Evolutionary conservation across 2,113 vertebrate species (phyloP), one percentile per base, ranked within the genome.

Genomic region (Atrichornis clamosus): DNA sequence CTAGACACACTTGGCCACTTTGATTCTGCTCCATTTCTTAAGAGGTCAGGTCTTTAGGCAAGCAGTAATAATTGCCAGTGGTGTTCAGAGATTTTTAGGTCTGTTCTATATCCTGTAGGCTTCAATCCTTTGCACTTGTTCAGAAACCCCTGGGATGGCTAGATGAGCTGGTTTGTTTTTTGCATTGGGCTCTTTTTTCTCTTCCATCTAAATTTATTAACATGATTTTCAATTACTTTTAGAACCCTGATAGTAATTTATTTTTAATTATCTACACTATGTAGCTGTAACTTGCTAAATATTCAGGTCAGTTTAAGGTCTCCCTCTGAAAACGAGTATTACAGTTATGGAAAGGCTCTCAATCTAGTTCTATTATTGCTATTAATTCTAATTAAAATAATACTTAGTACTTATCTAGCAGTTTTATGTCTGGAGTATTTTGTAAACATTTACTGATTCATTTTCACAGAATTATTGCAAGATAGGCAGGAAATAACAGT

Each of bases 221-320:
- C 60, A 72, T 75, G 64, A 78, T 92, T 96, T 97, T 95, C 96
- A 95, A 95, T 93, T 93, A 90, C 86, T 96, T 96, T 94, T 92
- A 97, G 79, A 94, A 56, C 35, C 41, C 49, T 75, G 85, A 56
- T 70, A 92, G 76, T 92, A 97, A 96, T 95, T 97, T 96, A 93
- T 90, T 92, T 96, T 90, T 95, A 92, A 97, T 96, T 96, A 95
- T 92, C 86, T 95, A 78, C 49, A 78, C 73, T 93, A 42, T 75
- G 88, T 96, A 96, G 73, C 56, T 81, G 79, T 86, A 95, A 89
- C 93, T 92, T 93, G 85, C 88, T 94, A 93, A 96, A 95, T 96
- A 96, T 53, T 67, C 76, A 78, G 96, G 95, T 94, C 95, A 94
- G 58, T 91, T 95, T 87, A 93, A 95, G 96, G 85, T 95, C 92